A percentile compares a stretch with the other conserved stretches of the same genome.
Evolutionary conservation across 2,113 vertebrate genomes (phyloP).

Genomic region (Tragelaphus buxtoni): DNA sequence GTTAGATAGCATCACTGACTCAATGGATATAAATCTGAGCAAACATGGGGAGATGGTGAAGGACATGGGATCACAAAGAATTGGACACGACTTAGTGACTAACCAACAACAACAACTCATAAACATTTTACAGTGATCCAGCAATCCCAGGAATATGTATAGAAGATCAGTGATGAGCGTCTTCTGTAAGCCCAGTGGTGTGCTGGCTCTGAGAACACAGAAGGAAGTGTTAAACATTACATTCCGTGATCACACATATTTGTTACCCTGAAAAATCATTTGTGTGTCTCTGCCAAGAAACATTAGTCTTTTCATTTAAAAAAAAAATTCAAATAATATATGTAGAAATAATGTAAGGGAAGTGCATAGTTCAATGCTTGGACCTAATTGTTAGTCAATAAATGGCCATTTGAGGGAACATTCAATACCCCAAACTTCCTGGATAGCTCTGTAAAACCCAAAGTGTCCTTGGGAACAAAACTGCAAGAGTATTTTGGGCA

Average conservation of each 20-base stretch:
- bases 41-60: not conserved
- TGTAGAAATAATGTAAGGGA: slow-evolving; percentile 31
- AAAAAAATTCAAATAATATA: slow-evolving; percentile 39
- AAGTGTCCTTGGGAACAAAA: slow-evolving; percentile 46
- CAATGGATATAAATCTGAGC: not conserved
- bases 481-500: slow-evolving; percentile 22
- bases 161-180: not conserved
- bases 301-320: not conserved
- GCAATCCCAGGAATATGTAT: not conserved
- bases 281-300: slow-evolving; percentile 40
- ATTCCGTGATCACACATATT: not conserved
- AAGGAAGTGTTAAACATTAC: not conserved
- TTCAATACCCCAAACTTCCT: slow-evolving; percentile 17
- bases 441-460: slow-evolving; percentile 30
- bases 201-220: not conserved
- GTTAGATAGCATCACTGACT: not conserved
- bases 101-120: not conserved
- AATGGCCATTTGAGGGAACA: slow-evolving; percentile 25
- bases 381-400: slow-evolving; percentile 56
- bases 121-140: not conserved
- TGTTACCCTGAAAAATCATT: slow-evolving; percentile 18
- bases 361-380: slow-evolving; percentile 18
- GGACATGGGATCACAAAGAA: not conserved
- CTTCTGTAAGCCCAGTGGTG: not conserved
- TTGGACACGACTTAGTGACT: not conserved